A percentile compares a stretch with the other conserved stretches of the same genome.
Evolutionary conservation across 2,113 vertebrate genomes (phyloP).

Genomic region (Alouatta palliata): DNA sequence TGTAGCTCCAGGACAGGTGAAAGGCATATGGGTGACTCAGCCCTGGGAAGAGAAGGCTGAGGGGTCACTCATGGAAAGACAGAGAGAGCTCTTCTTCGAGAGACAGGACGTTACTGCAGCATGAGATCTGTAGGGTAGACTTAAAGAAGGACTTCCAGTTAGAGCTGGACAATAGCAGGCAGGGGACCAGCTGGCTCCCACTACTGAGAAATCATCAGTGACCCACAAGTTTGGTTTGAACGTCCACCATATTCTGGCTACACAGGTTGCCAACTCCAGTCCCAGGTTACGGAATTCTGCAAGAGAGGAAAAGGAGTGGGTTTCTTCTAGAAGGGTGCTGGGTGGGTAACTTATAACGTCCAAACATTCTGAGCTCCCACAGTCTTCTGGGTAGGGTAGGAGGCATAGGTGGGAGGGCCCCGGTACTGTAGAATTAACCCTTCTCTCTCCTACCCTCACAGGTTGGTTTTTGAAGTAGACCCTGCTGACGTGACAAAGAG

Average conservation of each 20-base stretch:
- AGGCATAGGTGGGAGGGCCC: background rate
- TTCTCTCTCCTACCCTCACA: constrained; percentile 59
- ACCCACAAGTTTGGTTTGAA: background rate
- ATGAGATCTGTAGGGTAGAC: constrained; percentile 44
- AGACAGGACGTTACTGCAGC: background rate
- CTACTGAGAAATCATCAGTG: background rate
- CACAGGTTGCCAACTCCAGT: background rate
- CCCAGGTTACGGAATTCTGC: background rate
- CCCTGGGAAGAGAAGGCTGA: constrained; percentile 34
- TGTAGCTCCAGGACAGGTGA: constrained; percentile 56
- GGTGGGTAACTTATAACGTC: background rate
- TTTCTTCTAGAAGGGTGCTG: background rate
- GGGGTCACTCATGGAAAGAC: background rate
- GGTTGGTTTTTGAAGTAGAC: constrained; percentile 55
- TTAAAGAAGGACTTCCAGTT: constrained; percentile 40
- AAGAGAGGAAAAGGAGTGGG: background rate
- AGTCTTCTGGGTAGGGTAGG: background rate
- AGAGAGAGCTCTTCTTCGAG: constrained; percentile 30
- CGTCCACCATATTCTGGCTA: background rate
- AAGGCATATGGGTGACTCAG: constrained; percentile 46
- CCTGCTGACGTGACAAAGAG: constrained; percentile 21
- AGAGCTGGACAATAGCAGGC: background rate
- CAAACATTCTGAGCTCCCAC: background rate
- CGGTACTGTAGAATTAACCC: background rate
- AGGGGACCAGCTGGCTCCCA: background rate